Percentiles rank a stretch among this genome's conserved stretches.
Conservation (phyloP, 2,113 vertebrate genomes). For the Equus quagga region DNA sequence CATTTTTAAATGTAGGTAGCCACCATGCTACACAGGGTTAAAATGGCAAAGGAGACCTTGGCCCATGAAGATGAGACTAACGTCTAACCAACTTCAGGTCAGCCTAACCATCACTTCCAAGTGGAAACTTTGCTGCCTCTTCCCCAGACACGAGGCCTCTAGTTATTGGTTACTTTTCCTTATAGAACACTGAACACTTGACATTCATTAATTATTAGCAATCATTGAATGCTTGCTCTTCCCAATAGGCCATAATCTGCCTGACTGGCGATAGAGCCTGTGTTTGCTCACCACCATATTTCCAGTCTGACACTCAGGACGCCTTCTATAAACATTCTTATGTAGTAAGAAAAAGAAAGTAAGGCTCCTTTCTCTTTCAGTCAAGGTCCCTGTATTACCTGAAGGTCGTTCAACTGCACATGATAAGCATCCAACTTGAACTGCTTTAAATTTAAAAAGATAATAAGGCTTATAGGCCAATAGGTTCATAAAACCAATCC, state of each 20-base stretch:
- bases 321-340: not conserved
- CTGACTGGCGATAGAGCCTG: not conserved
- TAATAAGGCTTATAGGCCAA: not conserved
- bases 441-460: constrained; percentile 18
- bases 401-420: not conserved
- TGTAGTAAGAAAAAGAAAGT: not conserved
- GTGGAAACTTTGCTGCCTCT: not conserved
- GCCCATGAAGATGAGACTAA: not conserved
- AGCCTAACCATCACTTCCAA: not conserved
- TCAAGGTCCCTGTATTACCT: not conserved
- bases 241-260: not conserved
- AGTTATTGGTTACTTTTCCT: not conserved
- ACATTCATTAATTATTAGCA: not conserved
- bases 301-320: not conserved
- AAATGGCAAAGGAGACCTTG: not conserved
- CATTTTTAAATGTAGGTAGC: not conserved
- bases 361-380: not conserved
- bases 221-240: not conserved
- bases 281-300: not conserved
- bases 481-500: constrained; percentile 10
- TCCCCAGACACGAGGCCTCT: not conserved
- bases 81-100: not conserved
- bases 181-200: not conserved
- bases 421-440: constrained; percentile 18
- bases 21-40: not conserved